Conservation (phyloP, 1,140 invertebrate species). For the Araneus ventricosus region DNA sequence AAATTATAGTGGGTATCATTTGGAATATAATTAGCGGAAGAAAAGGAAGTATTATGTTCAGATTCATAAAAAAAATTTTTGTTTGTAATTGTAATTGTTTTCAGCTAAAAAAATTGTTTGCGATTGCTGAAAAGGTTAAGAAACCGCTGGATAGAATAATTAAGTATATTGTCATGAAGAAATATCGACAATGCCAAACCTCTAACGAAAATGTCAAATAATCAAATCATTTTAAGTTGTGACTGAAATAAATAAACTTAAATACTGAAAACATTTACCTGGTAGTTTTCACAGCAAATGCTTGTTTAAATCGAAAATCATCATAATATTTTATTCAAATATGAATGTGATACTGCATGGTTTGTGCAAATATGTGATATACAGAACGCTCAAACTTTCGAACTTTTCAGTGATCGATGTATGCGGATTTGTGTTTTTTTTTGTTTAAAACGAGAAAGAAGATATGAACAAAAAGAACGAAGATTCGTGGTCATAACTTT, state of each 20-base stretch:
- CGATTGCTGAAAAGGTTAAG: too few relatives aligned
- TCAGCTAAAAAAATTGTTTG: too few relatives aligned
- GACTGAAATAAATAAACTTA: background rate
- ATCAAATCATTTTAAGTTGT: background rate
- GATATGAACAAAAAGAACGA: background rate
- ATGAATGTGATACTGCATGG: slow-evolving; percentile 13
- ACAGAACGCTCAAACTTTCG: background rate
- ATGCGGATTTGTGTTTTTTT: background rate
- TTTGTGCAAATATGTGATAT: background rate
- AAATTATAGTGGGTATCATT: too few relatives aligned
- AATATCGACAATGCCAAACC: too few relatives aligned
- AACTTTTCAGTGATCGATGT: background rate
- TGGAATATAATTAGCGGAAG: too few relatives aligned
- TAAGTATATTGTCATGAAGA: too few relatives aligned
- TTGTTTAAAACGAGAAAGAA: background rate
- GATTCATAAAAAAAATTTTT: too few relatives aligned
- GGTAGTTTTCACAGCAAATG: background rate
- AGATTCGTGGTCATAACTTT: background rate
- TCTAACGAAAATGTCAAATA: background rate
- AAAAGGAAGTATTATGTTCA: too few relatives aligned
- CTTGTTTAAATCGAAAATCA: too few relatives aligned
- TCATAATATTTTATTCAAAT: background rate
- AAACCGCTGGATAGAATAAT: too few relatives aligned
- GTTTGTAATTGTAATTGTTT: too few relatives aligned
- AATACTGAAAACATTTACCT: background rate